phyloP scores from a whole-genome alignment of 2,797 vertebrate genomes.

The Enteromius viviparus region DNA sequence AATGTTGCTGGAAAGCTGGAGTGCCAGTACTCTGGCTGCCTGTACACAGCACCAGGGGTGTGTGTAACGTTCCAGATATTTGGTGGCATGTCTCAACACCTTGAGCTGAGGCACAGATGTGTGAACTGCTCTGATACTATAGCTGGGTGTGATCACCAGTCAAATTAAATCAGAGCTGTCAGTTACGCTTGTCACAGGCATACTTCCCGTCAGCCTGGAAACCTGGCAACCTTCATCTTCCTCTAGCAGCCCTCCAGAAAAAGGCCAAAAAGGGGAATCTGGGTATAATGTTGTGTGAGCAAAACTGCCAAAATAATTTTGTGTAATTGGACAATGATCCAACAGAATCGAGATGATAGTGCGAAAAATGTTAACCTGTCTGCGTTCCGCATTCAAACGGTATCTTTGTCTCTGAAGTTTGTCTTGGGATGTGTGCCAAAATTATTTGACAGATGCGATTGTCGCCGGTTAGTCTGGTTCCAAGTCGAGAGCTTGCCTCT shows the following conservation, averaged over 20 bases:
- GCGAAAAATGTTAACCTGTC: slow-evolving; percentile 41
- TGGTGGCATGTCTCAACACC: slow-evolving; percentile 73
- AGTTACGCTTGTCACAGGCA: slow-evolving; percentile 73
- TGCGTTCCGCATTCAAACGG: slow-evolving; percentile 43
- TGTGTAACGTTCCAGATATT: slow-evolving; percentile 70
- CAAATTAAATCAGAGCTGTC: slow-evolving; percentile 82
- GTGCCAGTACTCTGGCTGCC: slow-evolving; percentile 33
- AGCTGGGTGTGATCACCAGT: slow-evolving; percentile 81
- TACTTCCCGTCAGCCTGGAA: slow-evolving; percentile 46
- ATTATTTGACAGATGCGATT: slow-evolving; percentile 53
- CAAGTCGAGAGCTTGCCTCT: slow-evolving; percentile 37
- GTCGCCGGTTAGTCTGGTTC: slow-evolving; percentile 34
- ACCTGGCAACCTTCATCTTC: slow-evolving; percentile 60
- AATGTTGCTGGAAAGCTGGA: slow-evolving; percentile 43
- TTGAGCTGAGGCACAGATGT: slow-evolving; percentile 75
- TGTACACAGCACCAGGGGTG: slow-evolving; percentile 53
- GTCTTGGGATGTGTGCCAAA: slow-evolving; percentile 39
- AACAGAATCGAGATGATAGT: slow-evolving; percentile 34
- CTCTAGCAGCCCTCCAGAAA: slow-evolving; percentile 46
- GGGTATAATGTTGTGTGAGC: slow-evolving; percentile 53
- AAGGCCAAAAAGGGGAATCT: slow-evolving; percentile 50
- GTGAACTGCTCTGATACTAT: slow-evolving; percentile 80
- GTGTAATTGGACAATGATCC: slow-evolving; percentile 60
- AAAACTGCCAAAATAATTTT: slow-evolving; percentile 59
- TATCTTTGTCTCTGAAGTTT: slow-evolving; percentile 51